phyloP scores from a whole-genome alignment of 2,797 vertebrate genomes.

The Pipistrellus pygmaeus region DNA sequence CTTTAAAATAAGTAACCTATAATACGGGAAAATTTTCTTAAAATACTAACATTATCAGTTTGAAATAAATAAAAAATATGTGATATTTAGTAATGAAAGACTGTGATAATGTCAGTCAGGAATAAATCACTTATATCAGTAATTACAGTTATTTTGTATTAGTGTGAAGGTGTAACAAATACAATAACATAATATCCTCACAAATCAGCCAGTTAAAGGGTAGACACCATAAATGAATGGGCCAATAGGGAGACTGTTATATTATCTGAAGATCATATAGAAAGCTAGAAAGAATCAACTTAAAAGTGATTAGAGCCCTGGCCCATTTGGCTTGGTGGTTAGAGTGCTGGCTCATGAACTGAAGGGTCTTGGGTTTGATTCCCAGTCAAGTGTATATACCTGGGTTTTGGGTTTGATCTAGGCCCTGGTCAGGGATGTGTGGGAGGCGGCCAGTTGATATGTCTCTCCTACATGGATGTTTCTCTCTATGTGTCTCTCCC shows the following conservation, averaged over 20 bases:
- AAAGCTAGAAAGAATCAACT: conserved; percentile 7
- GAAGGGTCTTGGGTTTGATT: too few species aligned
- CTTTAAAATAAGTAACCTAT: neutral
- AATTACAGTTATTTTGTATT: conserved; percentile 23
- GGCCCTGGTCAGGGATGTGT: too few species aligned
- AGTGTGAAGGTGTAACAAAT: neutral
- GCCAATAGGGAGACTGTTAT: neutral
- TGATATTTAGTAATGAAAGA: neutral
- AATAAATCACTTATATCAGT: neutral
- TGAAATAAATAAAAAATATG: neutral
- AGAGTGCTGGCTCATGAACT: too few species aligned
- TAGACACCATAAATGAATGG: neutral
- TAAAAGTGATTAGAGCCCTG: neutral
- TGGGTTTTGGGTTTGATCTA: too few species aligned
- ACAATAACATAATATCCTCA: neutral
- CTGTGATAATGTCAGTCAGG: neutral
- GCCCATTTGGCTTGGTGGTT: too few species aligned
- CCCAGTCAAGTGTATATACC: too few species aligned
- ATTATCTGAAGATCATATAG: neutral
- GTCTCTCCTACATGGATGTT: too few species aligned
- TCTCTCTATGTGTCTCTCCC: too few species aligned
- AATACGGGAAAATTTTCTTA: neutral
- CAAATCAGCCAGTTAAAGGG: neutral
- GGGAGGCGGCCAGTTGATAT: too few species aligned
- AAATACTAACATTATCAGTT: neutral